Percentiles rank a stretch among this genome's conserved stretches.
phyloP scores from a whole-genome alignment of 64 coral and sea anemone species.

The Dendrophyllia cribrosa region DNA sequence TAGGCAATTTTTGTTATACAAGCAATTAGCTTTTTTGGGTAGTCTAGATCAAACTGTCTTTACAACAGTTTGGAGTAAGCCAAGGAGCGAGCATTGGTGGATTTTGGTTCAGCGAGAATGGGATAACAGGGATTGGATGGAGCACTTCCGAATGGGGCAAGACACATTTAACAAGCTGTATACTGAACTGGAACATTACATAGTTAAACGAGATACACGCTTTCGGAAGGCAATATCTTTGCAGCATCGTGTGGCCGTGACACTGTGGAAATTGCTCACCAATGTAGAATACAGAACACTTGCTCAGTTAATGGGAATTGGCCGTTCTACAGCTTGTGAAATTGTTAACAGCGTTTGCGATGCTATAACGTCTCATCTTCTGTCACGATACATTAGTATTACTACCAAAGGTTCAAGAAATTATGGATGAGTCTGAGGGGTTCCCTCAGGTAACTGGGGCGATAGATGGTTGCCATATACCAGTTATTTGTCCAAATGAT shows the following conservation, averaged over 20 bases:
- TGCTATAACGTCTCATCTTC: constrained; percentile 20
- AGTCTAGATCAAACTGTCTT: constrained; percentile 25
- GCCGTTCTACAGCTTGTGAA: too few relatives aligned
- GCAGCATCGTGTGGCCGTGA: constrained; percentile 10
- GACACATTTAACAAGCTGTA: constrained; percentile 21
- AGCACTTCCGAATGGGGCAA: constrained; percentile 39
- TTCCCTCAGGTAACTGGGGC: constrained; percentile 17
- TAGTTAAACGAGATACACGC: too few relatives aligned
- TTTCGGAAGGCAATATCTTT: too few relatives aligned
- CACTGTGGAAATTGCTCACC: constrained; percentile 21
- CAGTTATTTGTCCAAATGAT: constrained; percentile 26
- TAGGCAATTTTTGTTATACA: background rate
- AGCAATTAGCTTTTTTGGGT: constrained; percentile 25
- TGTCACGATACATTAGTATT: constrained; percentile 45
- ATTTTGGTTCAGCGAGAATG: too few relatives aligned
- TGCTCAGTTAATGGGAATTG: too few relatives aligned
- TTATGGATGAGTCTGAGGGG: background rate
- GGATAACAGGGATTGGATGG: too few relatives aligned
- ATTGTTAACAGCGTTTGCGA: too few relatives aligned
- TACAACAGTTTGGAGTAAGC: constrained; percentile 26
- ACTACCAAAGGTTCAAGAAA: background rate
- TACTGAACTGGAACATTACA: too few relatives aligned
- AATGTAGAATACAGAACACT: constrained; percentile 30
- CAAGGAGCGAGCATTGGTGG: too few relatives aligned
- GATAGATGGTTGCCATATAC: too few relatives aligned